phyloP scores from a whole-genome alignment of 2,113 vertebrate genomes.

The Cichladusa arquata region DNA sequence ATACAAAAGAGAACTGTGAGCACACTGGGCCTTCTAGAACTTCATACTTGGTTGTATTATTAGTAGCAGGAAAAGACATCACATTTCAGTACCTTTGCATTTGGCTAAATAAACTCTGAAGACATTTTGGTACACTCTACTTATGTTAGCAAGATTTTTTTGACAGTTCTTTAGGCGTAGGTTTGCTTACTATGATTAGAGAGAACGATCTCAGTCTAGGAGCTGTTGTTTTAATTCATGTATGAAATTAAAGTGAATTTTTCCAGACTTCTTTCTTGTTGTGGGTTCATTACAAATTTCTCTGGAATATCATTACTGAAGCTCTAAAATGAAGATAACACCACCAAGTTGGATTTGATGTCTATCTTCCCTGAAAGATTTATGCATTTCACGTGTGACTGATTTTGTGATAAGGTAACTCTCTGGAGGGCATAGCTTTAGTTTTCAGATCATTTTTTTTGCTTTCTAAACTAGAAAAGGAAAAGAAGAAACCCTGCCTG shows the following conservation, averaged over 20 bases:
- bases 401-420: slow-evolving; percentile 17
- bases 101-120: slow-evolving; percentile 9
- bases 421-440: slow-evolving; percentile 19
- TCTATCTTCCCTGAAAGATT: slow-evolving; percentile 3
- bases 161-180: background rate
- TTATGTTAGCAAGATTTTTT: slow-evolving; percentile 2
- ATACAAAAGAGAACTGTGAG: background rate
- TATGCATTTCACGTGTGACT: background rate
- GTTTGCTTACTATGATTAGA: background rate
- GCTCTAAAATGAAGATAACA: background rate
- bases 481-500: slow-evolving; percentile 34
- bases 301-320: slow-evolving; percentile 6
- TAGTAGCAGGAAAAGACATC: background rate
- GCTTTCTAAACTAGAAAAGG: slow-evolving; percentile 34
- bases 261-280: background rate
- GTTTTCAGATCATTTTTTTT: background rate
- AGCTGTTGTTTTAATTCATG: background rate
- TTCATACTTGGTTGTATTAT: background rate
- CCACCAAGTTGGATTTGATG: background rate
- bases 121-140: background rate
- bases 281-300: background rate
- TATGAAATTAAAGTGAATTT: slow-evolving; percentile 11
- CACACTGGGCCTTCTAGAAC: background rate
- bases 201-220: background rate
- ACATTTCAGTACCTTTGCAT: background rate